Conservation (phyloP, 2,888 invertebrate species). For the Mayetiola destructor region DNA sequence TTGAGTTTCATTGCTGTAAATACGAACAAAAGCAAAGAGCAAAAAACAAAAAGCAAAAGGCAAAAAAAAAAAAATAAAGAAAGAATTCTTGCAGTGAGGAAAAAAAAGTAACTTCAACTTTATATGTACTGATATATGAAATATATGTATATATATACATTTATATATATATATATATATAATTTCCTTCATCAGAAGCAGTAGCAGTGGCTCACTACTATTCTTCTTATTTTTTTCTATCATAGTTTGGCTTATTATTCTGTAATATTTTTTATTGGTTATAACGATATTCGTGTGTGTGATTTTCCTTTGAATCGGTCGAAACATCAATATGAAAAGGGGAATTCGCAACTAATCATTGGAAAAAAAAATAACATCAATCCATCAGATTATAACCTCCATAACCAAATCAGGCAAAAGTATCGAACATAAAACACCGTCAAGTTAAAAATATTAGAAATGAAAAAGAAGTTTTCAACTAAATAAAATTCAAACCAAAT, state of each 20-base stretch:
- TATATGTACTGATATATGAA: no score
- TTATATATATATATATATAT: no score
- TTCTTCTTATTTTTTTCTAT: slow-evolving; percentile 1
- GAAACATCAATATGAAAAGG: neutral
- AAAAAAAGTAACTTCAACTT: neutral
- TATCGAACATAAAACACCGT: no score
- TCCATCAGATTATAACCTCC: neutral
- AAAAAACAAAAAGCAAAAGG: no score
- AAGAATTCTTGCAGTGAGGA: neutral
- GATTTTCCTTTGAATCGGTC: neutral
- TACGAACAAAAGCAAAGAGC: no score
- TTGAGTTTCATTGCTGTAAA: neutral
- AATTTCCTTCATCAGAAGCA: slow-evolving; percentile 1
- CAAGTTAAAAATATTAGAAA: neutral
- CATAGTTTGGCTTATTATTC: slow-evolving; percentile 10
- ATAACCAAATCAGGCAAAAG: neutral
- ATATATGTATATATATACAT: no score
- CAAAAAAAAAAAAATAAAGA: no score
- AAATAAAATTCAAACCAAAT: neutral
- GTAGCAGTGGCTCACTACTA: slow-evolving; percentile 2
- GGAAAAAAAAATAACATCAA: neutral
- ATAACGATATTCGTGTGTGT: slow-evolving; percentile 7
- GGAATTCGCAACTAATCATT: neutral
- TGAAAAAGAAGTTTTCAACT: neutral
- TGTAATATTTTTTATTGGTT: slow-evolving; percentile 9